Base-by-base conservation (phyloP, 2,113 vertebrate genomes). In the Cinclus cinclus region DNA sequence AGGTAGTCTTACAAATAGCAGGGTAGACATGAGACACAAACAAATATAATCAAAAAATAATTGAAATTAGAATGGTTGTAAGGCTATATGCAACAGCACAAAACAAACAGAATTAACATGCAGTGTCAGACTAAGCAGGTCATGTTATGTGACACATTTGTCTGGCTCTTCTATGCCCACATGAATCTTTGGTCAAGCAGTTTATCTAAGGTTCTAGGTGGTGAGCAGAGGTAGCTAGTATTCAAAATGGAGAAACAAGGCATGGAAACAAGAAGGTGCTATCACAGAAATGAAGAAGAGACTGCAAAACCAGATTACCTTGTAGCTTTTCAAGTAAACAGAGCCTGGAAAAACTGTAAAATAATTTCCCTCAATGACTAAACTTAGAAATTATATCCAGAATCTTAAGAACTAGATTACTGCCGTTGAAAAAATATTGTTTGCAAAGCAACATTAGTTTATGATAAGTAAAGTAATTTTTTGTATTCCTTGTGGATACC, bases 1-100 rank as follows among this genome's bases (percentile, higher is more conserved):
- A 91, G 86, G 52, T 95, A 90, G 37, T 39, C 60, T 53, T 91
- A 63, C 58, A 90, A 92, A 94, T 35, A 71, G n/a, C 55, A 73
- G 27, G 55, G 39, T 56, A 87, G 67, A 70, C 52, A 58, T 16
- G 39, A 89, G 13, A 55, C 31, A 62, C 16, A 76, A 89, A 82
- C 27, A 92, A 76, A 87, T 83, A 63, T 74, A 80, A 91, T 83
- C 30, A 17, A 75, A 90, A 92, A 0, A 67, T 67, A 87, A 80
- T 31, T 87, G 47, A 79, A 90, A 81, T 88, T 47, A 55, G 27
- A 28, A 53, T 88, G 17, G 7, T 7, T 83, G 11, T 30, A 81
- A 62, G 2, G 39, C 33, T 76, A 25, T 62, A n/a, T 39, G 33
- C 37, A 83, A 15, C 35, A 83, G 50, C 33, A 76, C 23, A 83